These are phyloP conservation scores for Zaprionus gabonicus DNA, from an alignment of 1,140 invertebrate species.

Conservation along the genomic window DNA sequence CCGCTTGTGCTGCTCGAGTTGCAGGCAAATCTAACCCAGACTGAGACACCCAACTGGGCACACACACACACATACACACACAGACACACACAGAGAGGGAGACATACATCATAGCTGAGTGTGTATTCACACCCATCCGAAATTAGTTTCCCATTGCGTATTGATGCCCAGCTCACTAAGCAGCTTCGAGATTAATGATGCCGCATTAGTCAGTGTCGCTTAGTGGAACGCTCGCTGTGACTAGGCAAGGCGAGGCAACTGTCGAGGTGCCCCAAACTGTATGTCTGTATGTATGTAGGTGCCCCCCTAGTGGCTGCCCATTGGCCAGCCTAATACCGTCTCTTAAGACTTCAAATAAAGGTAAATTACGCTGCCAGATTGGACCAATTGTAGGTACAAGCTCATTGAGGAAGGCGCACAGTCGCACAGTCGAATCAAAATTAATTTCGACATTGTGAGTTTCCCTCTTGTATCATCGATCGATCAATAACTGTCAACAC, in stretches of 20 bases:
- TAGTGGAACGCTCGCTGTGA: conserved; percentile 58
- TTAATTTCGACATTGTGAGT: conserved; percentile 76
- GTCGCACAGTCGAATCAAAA: conserved; percentile 56
- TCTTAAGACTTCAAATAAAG: conserved; percentile 63
- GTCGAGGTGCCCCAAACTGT: not conserved
- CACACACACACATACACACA: conserved; percentile 36
- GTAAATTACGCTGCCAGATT: conserved; percentile 63
- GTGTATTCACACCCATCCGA: not conserved
- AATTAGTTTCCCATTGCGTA: conserved; percentile 58
- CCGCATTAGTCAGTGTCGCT: conserved; percentile 77
- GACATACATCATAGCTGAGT: conserved; percentile 55
- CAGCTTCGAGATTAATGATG: conserved; percentile 74
- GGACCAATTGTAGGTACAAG: conserved; percentile 60
- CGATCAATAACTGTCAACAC: conserved; percentile 83
- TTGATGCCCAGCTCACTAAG: conserved; percentile 74
- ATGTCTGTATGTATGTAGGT: not conserved
- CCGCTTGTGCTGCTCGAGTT: conserved; percentile 42
- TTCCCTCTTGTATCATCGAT: conserved; percentile 66
- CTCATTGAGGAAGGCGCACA: conserved; percentile 37
- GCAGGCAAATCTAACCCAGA: conserved; percentile 49
- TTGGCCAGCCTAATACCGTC: conserved; percentile 19
- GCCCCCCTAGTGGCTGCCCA: conserved; percentile 15
- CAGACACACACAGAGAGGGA: conserved; percentile 13
- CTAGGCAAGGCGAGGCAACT: not conserved
- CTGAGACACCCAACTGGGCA: conserved; percentile 51